Percentiles rank a stretch among this genome's conserved stretches.
These are phyloP conservation scores for Etia nguti DNA, from an alignment of 2,113 vertebrate genomes.

Conservation along the genomic window DNA sequence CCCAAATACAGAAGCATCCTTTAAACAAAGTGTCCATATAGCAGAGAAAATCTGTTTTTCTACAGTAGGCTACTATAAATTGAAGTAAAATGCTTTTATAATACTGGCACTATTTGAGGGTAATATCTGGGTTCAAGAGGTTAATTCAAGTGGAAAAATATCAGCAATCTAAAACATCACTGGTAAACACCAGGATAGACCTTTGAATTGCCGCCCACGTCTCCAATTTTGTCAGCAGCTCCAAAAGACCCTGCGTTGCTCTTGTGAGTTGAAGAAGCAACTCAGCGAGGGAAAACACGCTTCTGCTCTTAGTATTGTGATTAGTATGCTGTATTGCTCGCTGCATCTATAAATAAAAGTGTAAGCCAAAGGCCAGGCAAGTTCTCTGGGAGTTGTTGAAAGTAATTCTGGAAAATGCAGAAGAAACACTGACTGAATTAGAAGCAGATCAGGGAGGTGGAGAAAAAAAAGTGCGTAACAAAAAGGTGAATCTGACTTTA, in stretches of 20 bases:
- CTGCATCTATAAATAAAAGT: constrained; percentile 5
- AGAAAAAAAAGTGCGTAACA: neutral
- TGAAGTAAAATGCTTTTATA: neutral
- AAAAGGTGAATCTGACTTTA: neutral
- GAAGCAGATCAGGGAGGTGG: neutral
- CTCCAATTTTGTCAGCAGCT: neutral
- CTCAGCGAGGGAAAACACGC: neutral
- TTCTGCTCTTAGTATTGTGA: neutral
- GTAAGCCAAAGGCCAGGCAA: neutral
- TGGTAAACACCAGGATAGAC: neutral
- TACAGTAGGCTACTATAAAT: neutral
- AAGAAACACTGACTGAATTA: neutral
- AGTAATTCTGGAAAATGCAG: neutral
- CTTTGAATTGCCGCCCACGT: neutral
- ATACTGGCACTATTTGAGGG: neutral
- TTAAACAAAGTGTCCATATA: neutral
- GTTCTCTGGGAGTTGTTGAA: neutral
- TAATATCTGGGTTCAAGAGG: neutral
- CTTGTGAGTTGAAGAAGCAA: neutral
- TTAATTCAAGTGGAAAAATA: neutral
- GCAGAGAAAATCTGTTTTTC: neutral
- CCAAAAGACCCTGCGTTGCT: neutral
- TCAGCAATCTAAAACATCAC: neutral
- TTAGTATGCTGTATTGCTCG: neutral
- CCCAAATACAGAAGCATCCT: neutral